A percentile compares a stretch with the other conserved stretches of the same genome.
Evolutionary conservation across 2,888 invertebrate genomes (phyloP).

Genomic region (Halictus quadricinctus): DNA sequence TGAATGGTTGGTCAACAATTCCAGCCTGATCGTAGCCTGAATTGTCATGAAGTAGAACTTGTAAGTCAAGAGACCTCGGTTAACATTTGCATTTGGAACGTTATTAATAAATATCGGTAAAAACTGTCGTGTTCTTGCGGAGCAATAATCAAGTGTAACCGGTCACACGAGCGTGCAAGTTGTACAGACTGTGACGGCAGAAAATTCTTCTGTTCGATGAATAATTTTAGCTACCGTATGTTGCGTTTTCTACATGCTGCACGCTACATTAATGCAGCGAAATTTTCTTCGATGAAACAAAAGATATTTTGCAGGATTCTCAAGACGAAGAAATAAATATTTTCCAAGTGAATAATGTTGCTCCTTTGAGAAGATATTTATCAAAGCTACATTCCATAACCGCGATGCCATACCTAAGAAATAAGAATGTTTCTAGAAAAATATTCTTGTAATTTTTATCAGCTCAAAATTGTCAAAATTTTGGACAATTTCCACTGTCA

Average conservation of each 20-base stretch:
- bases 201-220: conserved; percentile 8
- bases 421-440: not conserved
- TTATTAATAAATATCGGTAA: not conserved
- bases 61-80: not conserved
- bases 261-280: not conserved
- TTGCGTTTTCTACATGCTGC: not conserved
- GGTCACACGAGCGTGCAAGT: conserved; percentile 3
- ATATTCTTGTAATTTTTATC: not conserved
- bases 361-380: not conserved
- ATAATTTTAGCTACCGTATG: conserved; percentile 1
- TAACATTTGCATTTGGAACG: not conserved
- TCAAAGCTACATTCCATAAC: not conserved
- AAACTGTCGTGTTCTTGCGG: not conserved
- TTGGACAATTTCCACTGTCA: too few relatives aligned
- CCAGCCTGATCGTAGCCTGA: not conserved
- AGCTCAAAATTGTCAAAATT: too few relatives aligned
- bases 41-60: too few relatives aligned
- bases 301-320: not conserved
- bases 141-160: conserved; percentile 1
- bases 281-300: not conserved
- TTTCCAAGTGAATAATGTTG: not conserved
- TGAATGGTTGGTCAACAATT: not conserved
- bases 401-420: not conserved
- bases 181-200: not conserved
- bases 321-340: not conserved